Evolutionary conservation across 2,888 invertebrate genomes (phyloP).

Genomic region (Corbicula japonica): DNA sequence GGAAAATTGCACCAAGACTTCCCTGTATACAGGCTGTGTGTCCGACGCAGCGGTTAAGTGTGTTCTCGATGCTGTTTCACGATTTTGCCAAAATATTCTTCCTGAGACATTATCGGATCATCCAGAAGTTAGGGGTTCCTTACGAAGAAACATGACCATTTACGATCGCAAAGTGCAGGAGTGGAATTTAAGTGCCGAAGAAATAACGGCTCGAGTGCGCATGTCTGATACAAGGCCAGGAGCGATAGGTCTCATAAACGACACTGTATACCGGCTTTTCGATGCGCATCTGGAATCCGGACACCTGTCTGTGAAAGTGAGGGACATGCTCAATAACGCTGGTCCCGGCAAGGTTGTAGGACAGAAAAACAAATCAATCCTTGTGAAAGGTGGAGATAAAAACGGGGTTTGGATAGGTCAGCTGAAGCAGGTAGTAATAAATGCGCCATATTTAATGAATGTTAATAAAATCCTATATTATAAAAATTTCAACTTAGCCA

Average conservation of each 20-base stretch:
- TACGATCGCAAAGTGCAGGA: conserved; percentile 35
- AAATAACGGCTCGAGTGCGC: conserved; percentile 34
- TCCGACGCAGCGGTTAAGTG: conserved; percentile 40
- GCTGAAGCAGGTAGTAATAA: too few species aligned
- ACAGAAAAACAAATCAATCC: too few species aligned
- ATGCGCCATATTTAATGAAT: too few species aligned
- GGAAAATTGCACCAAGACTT: conserved; percentile 26
- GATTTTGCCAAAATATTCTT: conserved; percentile 33
- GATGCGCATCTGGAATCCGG: conserved; percentile 35
- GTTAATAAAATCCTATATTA: too few species aligned
- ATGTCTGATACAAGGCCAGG: conserved; percentile 55
- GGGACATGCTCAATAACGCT: too few species aligned
- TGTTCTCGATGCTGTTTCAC: conserved; percentile 33
- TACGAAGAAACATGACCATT: conserved; percentile 42
- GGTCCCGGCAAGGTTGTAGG: too few species aligned
- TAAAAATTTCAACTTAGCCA: too few species aligned
- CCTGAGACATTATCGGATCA: background rate
- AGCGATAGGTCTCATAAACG: conserved; percentile 19
- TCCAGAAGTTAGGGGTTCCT: conserved; percentile 4
- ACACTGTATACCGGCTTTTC: conserved; percentile 14
- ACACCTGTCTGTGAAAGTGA: too few species aligned
- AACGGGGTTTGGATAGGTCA: too few species aligned
- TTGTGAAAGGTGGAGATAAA: too few species aligned
- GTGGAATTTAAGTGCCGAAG: conserved; percentile 38
- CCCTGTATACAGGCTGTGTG: conserved; percentile 37